phyloP scores from a whole-genome alignment of 2,797 vertebrate genomes.

The Sebastes iracundus region DNA sequence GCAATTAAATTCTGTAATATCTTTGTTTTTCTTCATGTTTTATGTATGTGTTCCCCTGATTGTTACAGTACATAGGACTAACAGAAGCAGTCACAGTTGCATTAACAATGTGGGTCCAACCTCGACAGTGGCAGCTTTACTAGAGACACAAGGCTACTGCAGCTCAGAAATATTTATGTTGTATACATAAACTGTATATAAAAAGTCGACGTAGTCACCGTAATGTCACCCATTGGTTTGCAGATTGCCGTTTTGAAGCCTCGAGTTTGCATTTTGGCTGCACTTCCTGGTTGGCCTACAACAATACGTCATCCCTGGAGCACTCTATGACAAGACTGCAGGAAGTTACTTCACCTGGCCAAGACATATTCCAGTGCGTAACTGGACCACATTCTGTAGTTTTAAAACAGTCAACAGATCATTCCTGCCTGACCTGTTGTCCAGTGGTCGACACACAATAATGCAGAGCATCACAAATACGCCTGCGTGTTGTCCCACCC shows the following conservation, averaged over 20 bases:
- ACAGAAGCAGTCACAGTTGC: background rate
- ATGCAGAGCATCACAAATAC: background rate
- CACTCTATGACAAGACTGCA: too few species aligned
- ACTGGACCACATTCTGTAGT: background rate
- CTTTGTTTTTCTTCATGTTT: background rate
- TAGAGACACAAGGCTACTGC: background rate
- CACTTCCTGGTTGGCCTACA: too few species aligned
- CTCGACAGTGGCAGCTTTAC: background rate
- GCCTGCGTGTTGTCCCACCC: background rate
- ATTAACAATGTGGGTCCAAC: background rate
- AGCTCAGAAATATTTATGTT: background rate
- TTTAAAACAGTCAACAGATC: background rate
- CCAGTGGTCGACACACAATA: background rate
- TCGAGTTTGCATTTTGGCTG: too few species aligned
- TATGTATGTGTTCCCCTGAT: background rate
- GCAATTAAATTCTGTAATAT: background rate
- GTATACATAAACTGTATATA: background rate
- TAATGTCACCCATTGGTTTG: too few species aligned
- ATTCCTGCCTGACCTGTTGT: background rate
- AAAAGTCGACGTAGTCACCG: too few species aligned
- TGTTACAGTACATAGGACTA: background rate
- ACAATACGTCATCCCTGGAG: too few species aligned
- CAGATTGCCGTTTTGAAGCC: too few species aligned
- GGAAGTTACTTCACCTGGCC: fast-evolving
- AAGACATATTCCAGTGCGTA: background rate